phyloP scores from a whole-genome alignment of 2,888 invertebrate species.

The Miltochrista miniata region DNA sequence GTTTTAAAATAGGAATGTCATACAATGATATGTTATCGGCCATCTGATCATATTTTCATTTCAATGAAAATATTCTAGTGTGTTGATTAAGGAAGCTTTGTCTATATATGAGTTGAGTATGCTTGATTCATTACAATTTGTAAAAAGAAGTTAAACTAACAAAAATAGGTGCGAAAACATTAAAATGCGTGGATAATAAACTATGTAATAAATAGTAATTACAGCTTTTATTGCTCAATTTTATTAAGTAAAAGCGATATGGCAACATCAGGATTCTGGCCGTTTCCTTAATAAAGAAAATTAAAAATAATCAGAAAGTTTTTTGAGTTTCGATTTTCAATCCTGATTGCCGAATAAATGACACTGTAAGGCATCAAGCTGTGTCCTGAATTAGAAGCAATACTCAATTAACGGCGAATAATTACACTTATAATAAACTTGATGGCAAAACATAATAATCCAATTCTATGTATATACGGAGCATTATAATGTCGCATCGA shows the following conservation, averaged over 20 bases:
- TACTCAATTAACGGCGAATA: slow-evolving; percentile 7
- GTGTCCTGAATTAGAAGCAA: slow-evolving; percentile 32
- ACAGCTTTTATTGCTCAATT: neutral
- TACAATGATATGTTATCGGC: too few species aligned
- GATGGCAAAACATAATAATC: neutral
- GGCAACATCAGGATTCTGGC: slow-evolving; percentile 31
- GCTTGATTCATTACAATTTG: neutral
- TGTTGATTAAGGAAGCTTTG: too few species aligned
- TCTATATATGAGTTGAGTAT: too few species aligned
- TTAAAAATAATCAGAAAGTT: too few species aligned
- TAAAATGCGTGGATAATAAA: slow-evolving; percentile 29
- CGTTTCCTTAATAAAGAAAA: neutral
- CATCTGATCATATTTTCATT: too few species aligned
- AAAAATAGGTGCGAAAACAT: slow-evolving; percentile 34
- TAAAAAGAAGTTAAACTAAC: slow-evolving; percentile 22
- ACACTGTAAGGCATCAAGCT: slow-evolving; percentile 1
- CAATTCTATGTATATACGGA: slow-evolving; percentile 1
- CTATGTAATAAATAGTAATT: slow-evolving; percentile 2
- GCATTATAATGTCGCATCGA: slow-evolving; percentile 17
- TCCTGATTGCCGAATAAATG: too few species aligned
- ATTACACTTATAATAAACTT: neutral
- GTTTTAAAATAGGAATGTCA: too few species aligned
- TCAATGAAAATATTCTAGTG: too few species aligned
- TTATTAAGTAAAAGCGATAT: slow-evolving; percentile 24
- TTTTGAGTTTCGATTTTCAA: too few species aligned